A percentile compares a stretch with the other conserved stretches of the same genome.
phyloP scores from a whole-genome alignment of 2,113 vertebrate genomes.

The Vidua chalybeata region DNA sequence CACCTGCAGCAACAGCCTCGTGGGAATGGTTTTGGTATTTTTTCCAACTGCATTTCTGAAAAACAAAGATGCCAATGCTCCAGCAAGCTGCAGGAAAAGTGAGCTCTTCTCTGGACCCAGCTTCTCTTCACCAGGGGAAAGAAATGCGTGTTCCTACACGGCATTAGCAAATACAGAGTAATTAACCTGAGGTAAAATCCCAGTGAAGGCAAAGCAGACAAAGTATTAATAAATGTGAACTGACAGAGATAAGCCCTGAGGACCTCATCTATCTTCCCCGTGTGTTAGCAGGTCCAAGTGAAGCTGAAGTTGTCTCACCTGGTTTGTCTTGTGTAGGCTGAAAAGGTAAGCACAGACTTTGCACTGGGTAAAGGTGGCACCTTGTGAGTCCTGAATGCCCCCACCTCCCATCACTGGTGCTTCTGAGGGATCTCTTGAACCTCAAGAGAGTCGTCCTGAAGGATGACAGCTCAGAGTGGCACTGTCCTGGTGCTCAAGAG shows the following conservation, averaged over 20 bases:
- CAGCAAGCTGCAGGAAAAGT: background rate
- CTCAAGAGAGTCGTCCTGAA: background rate
- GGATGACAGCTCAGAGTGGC: background rate
- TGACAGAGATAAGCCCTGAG: constrained; percentile 19
- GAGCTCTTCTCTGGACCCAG: background rate
- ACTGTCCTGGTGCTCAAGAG: accelerated
- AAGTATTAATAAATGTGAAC: constrained; percentile 16
- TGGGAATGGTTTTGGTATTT: background rate
- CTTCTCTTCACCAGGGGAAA: background rate
- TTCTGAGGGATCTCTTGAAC: background rate
- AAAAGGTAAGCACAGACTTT: background rate
- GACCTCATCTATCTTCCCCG: background rate
- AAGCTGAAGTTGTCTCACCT: background rate
- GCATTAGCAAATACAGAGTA: background rate
- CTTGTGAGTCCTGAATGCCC: background rate
- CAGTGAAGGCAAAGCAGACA: background rate
- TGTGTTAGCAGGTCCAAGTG: background rate
- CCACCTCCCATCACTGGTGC: background rate
- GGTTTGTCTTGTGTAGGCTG: background rate
- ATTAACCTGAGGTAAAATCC: constrained; percentile 51
- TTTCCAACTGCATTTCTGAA: background rate
- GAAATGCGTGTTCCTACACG: background rate
- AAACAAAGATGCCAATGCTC: background rate
- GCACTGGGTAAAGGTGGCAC: background rate
- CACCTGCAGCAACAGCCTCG: background rate